A percentile compares a stretch with the other conserved stretches of the same genome.
Evolutionary conservation across 2,113 vertebrate species (phyloP).

Genomic region (Phoxinus phoxinus): DNA sequence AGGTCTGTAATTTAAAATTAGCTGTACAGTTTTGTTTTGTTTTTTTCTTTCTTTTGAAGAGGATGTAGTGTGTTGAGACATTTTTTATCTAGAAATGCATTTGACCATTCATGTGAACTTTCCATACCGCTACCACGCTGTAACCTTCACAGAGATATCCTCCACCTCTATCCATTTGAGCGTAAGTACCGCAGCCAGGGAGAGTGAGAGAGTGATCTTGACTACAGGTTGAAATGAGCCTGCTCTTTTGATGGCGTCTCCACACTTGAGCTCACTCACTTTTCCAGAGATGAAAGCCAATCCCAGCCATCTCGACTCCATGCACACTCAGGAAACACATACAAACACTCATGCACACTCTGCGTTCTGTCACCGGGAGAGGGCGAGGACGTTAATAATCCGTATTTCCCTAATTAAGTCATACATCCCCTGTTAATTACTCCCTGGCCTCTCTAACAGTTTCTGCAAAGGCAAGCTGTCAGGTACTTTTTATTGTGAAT

Average conservation of each 20-base stretch:
- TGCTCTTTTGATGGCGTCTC: constrained; percentile 32
- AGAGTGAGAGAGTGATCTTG: constrained; percentile 7
- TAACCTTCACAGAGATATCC: not conserved
- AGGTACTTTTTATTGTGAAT: constrained; percentile 72
- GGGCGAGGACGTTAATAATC: constrained; percentile 79
- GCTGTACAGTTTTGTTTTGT: not conserved
- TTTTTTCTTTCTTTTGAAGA: not conserved
- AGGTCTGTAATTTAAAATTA: not conserved
- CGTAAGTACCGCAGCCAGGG: constrained; percentile 13
- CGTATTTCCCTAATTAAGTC: constrained; percentile 76
- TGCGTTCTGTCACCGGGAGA: constrained; percentile 66
- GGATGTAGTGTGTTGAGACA: not conserved
- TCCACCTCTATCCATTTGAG: constrained; percentile 5
- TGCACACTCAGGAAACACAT: constrained; percentile 7
- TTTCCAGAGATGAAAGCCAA: constrained; percentile 41
- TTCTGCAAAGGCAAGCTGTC: constrained; percentile 70
- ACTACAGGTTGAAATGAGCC: constrained; percentile 40
- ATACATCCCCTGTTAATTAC: constrained; percentile 73
- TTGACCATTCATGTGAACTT: not conserved
- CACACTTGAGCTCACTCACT: constrained; percentile 7
- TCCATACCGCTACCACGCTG: not conserved
- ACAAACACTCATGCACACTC: constrained; percentile 39
- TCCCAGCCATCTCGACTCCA: constrained; percentile 3
- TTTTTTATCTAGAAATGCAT: not conserved
- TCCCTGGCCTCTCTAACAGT: constrained; percentile 69